Base-by-base conservation (phyloP, 53 echinoderm and acorn worm genomes). In the Actinopyga echinites region DNA sequence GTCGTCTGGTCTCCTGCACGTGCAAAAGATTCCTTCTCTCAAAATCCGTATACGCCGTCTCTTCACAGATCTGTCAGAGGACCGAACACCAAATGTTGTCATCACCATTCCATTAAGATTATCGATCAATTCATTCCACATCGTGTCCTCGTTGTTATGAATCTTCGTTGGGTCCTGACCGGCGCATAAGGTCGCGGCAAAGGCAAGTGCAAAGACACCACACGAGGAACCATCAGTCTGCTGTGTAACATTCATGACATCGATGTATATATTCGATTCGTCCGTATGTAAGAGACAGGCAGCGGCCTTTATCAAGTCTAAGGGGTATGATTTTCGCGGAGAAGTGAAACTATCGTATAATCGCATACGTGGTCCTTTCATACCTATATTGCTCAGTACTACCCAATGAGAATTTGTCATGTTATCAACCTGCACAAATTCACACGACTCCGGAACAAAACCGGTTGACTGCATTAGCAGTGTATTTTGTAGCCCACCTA, bases 1-100 rank as follows among this genome's bases (percentile, higher is more conserved):
- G 25, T 79, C 79, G 40, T 79, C 59, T 58, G 79, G 79, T 56
- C 37, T 33, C 25, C 79, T 56, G 79, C 79, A 79, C 17, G 79
- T 34, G 13, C 79, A 79, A 19, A 31, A 79, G 15, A 79, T 79
- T 8, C 13, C 78, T 55, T 77, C 78, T 25, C 30, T 77, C 21
- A 79, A 8, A 6, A 59, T 58, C 17, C n/a, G 9, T 13, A 32
- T 31, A 21, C 57, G 56, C 13, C 20, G 35, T 34, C 20, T 26
- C 34, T 57, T 79, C 13, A 77, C 78, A 11, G 2, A 6, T 32
- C 32, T 56, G 15, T 36, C 15, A 30, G 33, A n/a, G 21, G 5
- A 56, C 32, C 7, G 4, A 29, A 67, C 8, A 28, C 79, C 79
- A 20, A 79, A 79, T 8, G 60, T 58, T 58, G 21, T 2, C 80